phyloP scores from a whole-genome alignment of 2,888 invertebrate genomes.

The Podotricha telesiphe region DNA sequence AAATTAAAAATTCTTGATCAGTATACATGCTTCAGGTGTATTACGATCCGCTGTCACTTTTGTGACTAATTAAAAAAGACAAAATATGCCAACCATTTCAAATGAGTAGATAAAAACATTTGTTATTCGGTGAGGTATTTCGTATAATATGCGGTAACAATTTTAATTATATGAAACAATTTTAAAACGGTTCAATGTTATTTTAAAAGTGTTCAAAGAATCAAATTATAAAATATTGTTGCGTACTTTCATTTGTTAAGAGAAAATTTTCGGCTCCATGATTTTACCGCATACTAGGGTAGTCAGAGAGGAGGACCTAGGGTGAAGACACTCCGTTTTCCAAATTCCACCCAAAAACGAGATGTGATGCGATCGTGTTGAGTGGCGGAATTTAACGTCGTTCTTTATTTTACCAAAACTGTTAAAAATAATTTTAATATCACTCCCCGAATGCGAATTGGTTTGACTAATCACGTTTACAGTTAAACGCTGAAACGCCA shows the following conservation, averaged over 20 bases:
- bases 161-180: constrained; percentile 1
- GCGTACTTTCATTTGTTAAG: not conserved
- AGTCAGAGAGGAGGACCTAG: too few species aligned
- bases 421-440: too few species aligned
- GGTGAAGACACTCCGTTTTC: too few species aligned
- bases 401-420: too few species aligned
- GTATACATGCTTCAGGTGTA: not conserved
- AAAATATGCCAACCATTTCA: constrained; percentile 4
- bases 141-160: not conserved
- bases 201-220: not conserved
- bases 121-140: constrained; percentile 1
- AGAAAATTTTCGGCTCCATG: too few species aligned
- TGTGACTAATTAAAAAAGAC: not conserved
- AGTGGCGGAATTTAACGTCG: too few species aligned
- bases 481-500: too few species aligned
- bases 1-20: constrained; percentile 21
- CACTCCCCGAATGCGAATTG: too few species aligned
- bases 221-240: not conserved
- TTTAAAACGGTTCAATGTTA: not conserved
- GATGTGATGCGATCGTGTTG: too few species aligned
- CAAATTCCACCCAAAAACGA: too few species aligned
- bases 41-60: not conserved
- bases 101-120: constrained; percentile 6
- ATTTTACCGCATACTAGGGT: too few species aligned
- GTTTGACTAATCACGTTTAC: too few species aligned